Evolutionary conservation across 2,797 vertebrate species (phyloP).

Genomic region (Hydrocynus forskahlii): DNA sequence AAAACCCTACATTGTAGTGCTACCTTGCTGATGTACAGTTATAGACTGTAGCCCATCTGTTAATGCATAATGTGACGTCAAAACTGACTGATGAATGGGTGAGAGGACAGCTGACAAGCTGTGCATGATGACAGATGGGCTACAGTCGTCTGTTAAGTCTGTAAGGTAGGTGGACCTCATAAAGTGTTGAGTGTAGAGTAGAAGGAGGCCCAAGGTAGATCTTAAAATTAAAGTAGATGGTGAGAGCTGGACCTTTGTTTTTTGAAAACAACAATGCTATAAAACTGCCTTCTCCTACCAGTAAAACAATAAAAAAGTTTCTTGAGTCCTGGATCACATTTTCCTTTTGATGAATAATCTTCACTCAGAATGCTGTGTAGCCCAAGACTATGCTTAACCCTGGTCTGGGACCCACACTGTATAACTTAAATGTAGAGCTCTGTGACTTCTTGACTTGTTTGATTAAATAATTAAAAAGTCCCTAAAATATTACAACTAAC

Average conservation of each 20-base stretch:
- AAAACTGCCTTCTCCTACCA: no score
- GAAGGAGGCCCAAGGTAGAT: no score
- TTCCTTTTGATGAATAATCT: background rate
- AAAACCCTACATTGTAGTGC: background rate
- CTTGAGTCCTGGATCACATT: background rate
- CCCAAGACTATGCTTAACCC: background rate
- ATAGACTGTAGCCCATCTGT: no score
- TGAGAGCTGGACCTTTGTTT: no score
- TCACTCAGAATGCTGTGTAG: background rate
- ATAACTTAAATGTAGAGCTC: background rate
- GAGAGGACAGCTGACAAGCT: background rate
- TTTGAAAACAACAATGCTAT: no score
- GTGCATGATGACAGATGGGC: no score
- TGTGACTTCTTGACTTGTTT: background rate
- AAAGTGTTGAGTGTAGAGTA: no score
- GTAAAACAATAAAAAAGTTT: background rate
- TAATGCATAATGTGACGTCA: background rate
- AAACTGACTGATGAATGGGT: background rate
- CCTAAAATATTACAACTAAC: background rate
- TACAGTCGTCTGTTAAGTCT: no score
- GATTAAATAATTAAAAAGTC: background rate
- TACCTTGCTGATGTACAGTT: no score
- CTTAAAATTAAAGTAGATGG: no score
- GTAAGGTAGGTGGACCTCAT: no score
- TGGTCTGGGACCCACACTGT: background rate